These are phyloP conservation scores for Polypterus senegalus DNA, from an alignment of 2,113 vertebrate genomes.

Conservation along the genomic window DNA sequence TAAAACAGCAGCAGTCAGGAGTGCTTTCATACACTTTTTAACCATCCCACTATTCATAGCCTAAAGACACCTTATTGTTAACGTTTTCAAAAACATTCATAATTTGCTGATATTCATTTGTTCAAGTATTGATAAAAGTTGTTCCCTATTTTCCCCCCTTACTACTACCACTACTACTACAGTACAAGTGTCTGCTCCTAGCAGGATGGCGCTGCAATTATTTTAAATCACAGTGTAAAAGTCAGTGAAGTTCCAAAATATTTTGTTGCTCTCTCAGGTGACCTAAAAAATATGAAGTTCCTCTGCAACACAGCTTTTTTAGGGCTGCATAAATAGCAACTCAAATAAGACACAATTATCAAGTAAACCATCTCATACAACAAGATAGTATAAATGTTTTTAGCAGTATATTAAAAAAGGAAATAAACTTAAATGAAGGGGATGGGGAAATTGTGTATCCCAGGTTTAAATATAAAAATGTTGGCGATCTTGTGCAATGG, in stretches of 20 bases:
- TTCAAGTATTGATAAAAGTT: slow-evolving; percentile 57
- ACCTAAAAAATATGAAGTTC: slow-evolving; percentile 13
- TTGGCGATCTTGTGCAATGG: too few relatives aligned
- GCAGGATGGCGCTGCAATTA: slow-evolving; percentile 40
- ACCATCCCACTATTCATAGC: slow-evolving; percentile 60
- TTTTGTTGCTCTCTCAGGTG: slow-evolving; percentile 20
- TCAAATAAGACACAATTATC: too few relatives aligned
- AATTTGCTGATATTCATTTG: slow-evolving; percentile 33
- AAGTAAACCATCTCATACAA: too few relatives aligned
- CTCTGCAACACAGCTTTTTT: too few relatives aligned
- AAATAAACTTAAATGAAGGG: too few relatives aligned
- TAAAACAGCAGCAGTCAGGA: too few relatives aligned
- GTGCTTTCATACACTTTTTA: slow-evolving; percentile 18
- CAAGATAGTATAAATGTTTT: too few relatives aligned
- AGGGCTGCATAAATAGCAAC: too few relatives aligned
- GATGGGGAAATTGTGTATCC: too few relatives aligned
- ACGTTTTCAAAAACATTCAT: slow-evolving; percentile 46
- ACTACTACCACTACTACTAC: slow-evolving; percentile 28
- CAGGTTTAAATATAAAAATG: too few relatives aligned
- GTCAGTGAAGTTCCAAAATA: slow-evolving; percentile 29
- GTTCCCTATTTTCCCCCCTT: slow-evolving; percentile 26
- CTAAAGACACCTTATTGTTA: slow-evolving; percentile 31
- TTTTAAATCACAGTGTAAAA: slow-evolving; percentile 36
- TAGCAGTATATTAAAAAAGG: too few relatives aligned
- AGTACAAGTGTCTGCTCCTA: slow-evolving; percentile 50